phyloP scores from a whole-genome alignment of 2,113 vertebrate genomes.

The Eurystomus gularis region DNA sequence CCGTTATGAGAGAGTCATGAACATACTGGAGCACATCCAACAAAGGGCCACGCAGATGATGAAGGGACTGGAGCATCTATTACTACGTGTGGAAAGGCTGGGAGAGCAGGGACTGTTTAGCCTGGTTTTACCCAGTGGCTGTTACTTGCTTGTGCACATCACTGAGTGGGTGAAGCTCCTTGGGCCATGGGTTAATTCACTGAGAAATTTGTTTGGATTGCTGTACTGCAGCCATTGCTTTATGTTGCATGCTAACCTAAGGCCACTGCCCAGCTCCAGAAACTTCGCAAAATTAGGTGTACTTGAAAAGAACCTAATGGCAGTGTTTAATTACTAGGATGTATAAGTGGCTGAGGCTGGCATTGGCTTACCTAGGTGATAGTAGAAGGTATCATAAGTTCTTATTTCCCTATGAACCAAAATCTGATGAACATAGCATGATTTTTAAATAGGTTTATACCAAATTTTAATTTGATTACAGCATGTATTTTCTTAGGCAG shows the following conservation, averaged over 20 bases:
- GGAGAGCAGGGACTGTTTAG: background rate
- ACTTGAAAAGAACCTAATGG: background rate
- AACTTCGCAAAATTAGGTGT: background rate
- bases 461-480: background rate
- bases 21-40: background rate
- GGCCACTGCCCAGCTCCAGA: background rate
- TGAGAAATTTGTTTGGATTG: background rate
- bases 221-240: background rate
- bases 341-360: background rate
- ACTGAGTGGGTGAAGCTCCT: background rate
- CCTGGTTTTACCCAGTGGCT: background rate
- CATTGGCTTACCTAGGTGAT: background rate
- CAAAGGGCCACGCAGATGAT: accelerated
- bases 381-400: background rate
- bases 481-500: background rate
- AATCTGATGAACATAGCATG: background rate
- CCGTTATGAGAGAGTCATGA: background rate
- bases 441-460: background rate
- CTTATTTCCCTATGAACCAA: background rate
- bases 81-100: background rate
- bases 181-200: background rate
- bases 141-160: background rate
- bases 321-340: background rate
- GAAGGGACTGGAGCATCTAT: background rate
- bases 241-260: background rate